Base-by-base conservation (phyloP, 2,888 invertebrate genomes). In the Nephrocerus scutellatus region DNA sequence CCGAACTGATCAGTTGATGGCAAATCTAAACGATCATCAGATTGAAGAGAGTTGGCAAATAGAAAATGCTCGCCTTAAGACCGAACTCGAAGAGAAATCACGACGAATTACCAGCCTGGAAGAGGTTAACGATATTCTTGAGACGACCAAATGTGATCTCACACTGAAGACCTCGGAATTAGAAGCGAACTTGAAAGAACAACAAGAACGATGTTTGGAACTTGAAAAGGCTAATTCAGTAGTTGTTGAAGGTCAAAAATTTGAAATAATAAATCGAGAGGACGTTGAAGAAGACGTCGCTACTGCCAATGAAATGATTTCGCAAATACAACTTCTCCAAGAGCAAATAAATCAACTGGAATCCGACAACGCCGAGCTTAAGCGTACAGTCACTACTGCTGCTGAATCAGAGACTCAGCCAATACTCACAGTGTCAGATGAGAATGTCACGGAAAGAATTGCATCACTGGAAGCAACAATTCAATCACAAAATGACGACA, bases 11-110 rank as follows among this genome's bases (percentile, higher is more conserved):
- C 44, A 44, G 6, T 38, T 41, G 21, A 34, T 41, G 4, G 45
- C 45, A 7, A 37, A 33, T 5, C 22, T 46, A 53, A 80, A 82
- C 62, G 84, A 87, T 62, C 71, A 82, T 19, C 71, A 73, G 10
- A 72, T 80, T 64, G 85, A 87, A 69, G 70, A 71, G 30, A 77
- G 81, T 46, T 78, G 84, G 74, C 82, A 79, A 56, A 73, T 75
- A 35, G 81, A 84, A 62, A 80, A 76, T 54, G 67, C 71, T 24
- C 72, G 65, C 53, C 63, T 82, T 36, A 54, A 74, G 28, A 62
- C 66, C 24, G 74, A 78, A 51, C 62, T 80, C 39, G 69, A 72
- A 46, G 71, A 72, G 47, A 77, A 75, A 59, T 36, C 48, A 2
- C 44, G 39, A 35, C 48, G 47, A 68, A 73, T 79, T 34, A 56